These are phyloP conservation scores for Gyrodactylus salaris DNA, from an alignment of 1,140 invertebrate genomes.

Conservation along the genomic window DNA sequence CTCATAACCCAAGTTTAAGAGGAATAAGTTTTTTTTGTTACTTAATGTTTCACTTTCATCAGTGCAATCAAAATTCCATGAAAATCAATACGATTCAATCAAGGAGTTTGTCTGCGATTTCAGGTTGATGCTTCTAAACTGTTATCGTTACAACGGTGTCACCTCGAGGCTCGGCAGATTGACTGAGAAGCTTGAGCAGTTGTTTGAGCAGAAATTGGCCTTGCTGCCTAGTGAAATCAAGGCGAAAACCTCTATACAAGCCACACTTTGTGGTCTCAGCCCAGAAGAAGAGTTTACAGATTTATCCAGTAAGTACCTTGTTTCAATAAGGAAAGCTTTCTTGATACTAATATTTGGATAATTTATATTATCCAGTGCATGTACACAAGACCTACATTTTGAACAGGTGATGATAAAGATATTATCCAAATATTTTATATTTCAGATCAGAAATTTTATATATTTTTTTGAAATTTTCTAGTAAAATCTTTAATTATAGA, in stretches of 20 bases:
- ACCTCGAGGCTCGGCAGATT: background rate
- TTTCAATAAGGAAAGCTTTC: background rate
- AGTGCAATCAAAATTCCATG: conserved; percentile 1
- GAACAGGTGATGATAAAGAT: no score
- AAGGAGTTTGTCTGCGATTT: conserved; percentile 7
- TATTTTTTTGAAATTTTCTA: no score
- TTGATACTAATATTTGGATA: background rate
- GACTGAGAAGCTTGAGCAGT: conserved; percentile 1
- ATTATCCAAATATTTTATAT: no score
- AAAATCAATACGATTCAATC: background rate
- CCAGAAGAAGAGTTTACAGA: background rate
- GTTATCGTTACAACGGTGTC: conserved; percentile 1
- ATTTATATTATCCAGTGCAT: no score
- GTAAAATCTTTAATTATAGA: no score
- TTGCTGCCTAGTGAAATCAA: conserved; percentile 1
- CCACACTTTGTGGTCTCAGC: background rate
- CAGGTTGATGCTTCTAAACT: conserved; percentile 5
- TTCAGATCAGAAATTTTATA: no score
- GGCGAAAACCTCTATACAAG: background rate
- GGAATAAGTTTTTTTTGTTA: background rate
- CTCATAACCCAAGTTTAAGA: no score
- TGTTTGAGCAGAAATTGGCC: conserved; percentile 6
- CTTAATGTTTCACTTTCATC: background rate
- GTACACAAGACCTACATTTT: no score
- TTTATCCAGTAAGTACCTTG: background rate